These are phyloP conservation scores for Chalcis sispes DNA, from an alignment of 2,888 invertebrate genomes.

Conservation along the genomic window DNA sequence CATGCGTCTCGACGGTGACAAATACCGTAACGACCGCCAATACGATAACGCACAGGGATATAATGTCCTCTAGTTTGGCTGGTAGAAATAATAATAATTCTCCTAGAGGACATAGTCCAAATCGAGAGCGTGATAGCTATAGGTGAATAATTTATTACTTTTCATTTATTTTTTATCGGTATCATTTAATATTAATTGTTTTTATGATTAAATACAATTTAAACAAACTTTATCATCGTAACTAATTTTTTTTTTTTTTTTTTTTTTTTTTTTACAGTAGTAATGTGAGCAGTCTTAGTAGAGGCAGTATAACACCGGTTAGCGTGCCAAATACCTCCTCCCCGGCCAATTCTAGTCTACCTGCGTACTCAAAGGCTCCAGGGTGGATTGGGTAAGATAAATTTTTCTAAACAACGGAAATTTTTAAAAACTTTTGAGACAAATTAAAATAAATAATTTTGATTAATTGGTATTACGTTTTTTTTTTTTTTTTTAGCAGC, in stretches of 20 bases:
- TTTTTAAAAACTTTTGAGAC: background rate
- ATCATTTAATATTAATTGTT: background rate
- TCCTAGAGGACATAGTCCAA: constrained; percentile 87
- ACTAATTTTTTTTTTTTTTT: constrained; percentile 10
- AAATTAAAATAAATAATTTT: background rate
- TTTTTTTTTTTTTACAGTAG: constrained; percentile 80
- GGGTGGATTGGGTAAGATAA: constrained; percentile 75
- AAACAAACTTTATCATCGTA: background rate
- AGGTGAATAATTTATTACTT: constrained; percentile 79
- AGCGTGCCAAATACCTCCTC: constrained; percentile 77
- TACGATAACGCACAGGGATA: constrained; percentile 76
- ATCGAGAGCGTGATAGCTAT: constrained; percentile 89
- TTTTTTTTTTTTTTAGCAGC: constrained; percentile 65
- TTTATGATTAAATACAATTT: background rate
- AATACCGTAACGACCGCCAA: constrained; percentile 76
- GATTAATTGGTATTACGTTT: no score
- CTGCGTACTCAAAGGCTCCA: constrained; percentile 77
- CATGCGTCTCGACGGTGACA: constrained; percentile 74
- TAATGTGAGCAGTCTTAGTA: constrained; percentile 89
- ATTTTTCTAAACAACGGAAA: background rate
- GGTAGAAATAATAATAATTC: constrained; percentile 83
- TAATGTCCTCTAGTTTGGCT: constrained; percentile 75
- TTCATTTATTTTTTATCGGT: background rate
- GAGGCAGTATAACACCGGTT: constrained; percentile 82
- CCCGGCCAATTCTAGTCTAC: constrained; percentile 81